phyloP scores from a whole-genome alignment of 2,888 invertebrate species.

The Allolobophora icterica region DNA sequence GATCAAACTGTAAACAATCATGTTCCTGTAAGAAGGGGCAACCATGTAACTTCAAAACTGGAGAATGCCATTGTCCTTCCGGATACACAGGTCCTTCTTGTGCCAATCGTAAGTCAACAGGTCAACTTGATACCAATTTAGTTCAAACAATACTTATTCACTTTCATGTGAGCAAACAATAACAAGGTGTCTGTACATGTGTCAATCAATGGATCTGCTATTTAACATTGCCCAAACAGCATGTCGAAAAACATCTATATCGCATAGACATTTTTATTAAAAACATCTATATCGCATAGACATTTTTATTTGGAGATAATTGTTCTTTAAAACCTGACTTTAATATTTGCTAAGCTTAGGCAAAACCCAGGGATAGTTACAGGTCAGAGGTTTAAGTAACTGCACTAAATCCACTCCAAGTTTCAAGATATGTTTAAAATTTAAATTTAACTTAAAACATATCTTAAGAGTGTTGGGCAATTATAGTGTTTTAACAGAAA shows the following conservation, averaged over 20 bases:
- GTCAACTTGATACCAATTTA: not conserved
- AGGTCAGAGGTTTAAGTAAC: too few species aligned
- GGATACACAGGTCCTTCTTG: constrained; percentile 64
- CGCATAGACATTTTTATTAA: not conserved
- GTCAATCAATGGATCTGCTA: not conserved
- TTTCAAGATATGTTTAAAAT: not conserved
- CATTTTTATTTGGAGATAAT: not conserved
- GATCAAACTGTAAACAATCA: constrained; percentile 57
- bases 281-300: not conserved
- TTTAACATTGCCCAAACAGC: not conserved
- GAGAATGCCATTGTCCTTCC: constrained; percentile 63
- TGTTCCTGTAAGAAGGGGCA: constrained; percentile 60
- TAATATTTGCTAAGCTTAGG: too few species aligned
- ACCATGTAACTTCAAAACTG: constrained; percentile 59
- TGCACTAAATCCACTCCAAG: too few species aligned
- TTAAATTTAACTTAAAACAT: not conserved
- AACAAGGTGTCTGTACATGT: not conserved
- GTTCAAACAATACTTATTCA: not conserved
- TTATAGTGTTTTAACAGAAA: not conserved
- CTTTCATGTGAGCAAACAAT: not conserved
- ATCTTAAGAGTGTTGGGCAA: not conserved
- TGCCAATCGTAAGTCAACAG: constrained; percentile 61
- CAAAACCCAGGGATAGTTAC: too few species aligned
- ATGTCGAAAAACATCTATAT: not conserved
- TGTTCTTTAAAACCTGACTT: not conserved